These are phyloP conservation scores for Synodontis membranacea DNA, from an alignment of 2,113 vertebrate genomes.

Conservation along the genomic window DNA sequence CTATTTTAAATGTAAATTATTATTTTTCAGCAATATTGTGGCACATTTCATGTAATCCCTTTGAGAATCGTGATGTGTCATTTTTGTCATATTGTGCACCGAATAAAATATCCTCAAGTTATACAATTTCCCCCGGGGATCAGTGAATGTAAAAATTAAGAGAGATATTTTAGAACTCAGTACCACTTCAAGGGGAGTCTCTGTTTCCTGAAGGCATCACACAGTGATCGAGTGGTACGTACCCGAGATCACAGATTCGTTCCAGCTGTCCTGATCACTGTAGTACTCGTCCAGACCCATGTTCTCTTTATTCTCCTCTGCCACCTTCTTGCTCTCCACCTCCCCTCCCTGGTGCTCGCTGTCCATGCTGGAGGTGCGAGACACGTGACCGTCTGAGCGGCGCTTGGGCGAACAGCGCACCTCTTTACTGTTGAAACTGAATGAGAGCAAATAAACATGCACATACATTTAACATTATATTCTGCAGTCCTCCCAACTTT, in stretches of 20 bases:
- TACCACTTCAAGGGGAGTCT: not conserved
- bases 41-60: too few species aligned
- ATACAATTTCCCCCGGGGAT: not conserved
- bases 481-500: not conserved
- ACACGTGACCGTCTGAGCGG: constrained; percentile 79
- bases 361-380: constrained; percentile 81
- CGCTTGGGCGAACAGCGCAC: constrained; percentile 85
- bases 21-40: too few species aligned
- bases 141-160: not conserved
- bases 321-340: constrained; percentile 79
- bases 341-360: constrained; percentile 68
- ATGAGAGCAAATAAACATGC: not conserved
- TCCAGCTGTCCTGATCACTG: constrained; percentile 86
- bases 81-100: not conserved
- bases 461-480: not conserved
- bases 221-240: constrained; percentile 51
- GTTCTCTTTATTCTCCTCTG: constrained; percentile 96
- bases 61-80: not conserved
- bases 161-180: not conserved
- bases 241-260: constrained; percentile 94
- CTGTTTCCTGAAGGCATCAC: not conserved
- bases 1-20: too few species aligned
- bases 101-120: not conserved
- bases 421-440: constrained; percentile 87
- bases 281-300: constrained; percentile 80